A percentile compares a stretch with the other conserved stretches of the same genome.
These are phyloP conservation scores for Chlorocebus sabaeus DNA, from an alignment of 2,113 vertebrate genomes.

Conservation along the genomic window DNA sequence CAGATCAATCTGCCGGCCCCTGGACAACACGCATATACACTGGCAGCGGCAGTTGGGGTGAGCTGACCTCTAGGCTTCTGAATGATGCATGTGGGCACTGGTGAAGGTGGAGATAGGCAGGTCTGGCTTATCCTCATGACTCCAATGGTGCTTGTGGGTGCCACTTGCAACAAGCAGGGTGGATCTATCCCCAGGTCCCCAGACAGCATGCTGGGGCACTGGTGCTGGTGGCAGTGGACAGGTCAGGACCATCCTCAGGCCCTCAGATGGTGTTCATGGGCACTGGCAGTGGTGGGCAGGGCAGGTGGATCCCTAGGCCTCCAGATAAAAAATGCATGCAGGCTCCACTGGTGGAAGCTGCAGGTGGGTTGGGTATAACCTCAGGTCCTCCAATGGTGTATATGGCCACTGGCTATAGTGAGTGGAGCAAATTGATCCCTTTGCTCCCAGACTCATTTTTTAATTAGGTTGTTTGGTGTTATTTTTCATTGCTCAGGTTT, in stretches of 20 bases:
- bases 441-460: not conserved
- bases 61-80: not conserved
- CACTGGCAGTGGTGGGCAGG: not conserved
- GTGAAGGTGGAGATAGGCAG: not conserved
- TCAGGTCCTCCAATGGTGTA: not conserved
- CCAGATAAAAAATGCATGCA: not conserved
- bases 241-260: not conserved
- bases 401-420: not conserved
- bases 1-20: not conserved
- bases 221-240: not conserved
- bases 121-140: not conserved
- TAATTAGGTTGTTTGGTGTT: not conserved
- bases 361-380: not conserved
- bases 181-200: not conserved
- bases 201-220: not conserved
- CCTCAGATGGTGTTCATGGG: not conserved
- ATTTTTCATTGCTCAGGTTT: not conserved
- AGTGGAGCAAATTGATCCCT: not conserved
- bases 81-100: not conserved
- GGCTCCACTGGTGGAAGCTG: not conserved
- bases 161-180: not conserved
- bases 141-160: not conserved
- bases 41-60: not conserved
- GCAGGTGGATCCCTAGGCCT: not conserved
- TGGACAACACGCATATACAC: not conserved